These are phyloP conservation scores for Hemaris fuciformis DNA, from an alignment of 2,888 invertebrate genomes.

Conservation along the genomic window DNA sequence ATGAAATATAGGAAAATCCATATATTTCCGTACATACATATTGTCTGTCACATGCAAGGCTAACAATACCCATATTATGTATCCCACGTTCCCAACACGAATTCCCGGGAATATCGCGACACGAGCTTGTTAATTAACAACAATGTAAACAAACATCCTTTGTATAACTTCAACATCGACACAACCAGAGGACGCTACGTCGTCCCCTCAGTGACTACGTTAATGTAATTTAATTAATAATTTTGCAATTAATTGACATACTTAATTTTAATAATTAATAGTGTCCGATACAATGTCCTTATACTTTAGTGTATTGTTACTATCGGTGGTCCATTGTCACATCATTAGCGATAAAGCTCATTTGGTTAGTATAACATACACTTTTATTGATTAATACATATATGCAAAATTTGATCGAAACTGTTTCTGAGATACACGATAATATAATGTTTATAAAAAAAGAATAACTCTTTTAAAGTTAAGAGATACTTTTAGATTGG, in stretches of 20 bases:
- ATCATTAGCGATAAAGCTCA: conserved; percentile 52
- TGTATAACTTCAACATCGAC: background rate
- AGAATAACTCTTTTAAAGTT: too few relatives aligned
- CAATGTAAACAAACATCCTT: conserved; percentile 1
- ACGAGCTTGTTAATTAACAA: background rate
- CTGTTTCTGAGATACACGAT: too few relatives aligned
- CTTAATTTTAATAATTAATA: background rate
- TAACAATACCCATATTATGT: background rate
- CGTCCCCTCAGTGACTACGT: background rate
- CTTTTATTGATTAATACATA: too few relatives aligned
- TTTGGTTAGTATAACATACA: conserved; percentile 54
- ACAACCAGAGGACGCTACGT: background rate
- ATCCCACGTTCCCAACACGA: background rate
- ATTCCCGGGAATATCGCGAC: background rate
- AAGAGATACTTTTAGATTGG: too few relatives aligned
- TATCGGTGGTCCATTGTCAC: conserved; percentile 41
- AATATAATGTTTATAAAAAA: too few relatives aligned
- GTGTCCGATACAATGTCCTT: conserved; percentile 17
- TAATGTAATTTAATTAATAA: background rate
- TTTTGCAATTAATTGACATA: background rate
- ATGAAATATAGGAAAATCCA: background rate
- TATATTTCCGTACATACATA: background rate
- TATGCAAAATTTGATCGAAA: too few relatives aligned
- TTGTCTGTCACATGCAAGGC: background rate
- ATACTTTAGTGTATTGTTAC: conserved; percentile 25